A percentile compares a stretch with the other conserved stretches of the same genome.
These are phyloP conservation scores for Plagiodera versicolora DNA, from an alignment of 2,888 invertebrate species.

Conservation along the genomic window DNA sequence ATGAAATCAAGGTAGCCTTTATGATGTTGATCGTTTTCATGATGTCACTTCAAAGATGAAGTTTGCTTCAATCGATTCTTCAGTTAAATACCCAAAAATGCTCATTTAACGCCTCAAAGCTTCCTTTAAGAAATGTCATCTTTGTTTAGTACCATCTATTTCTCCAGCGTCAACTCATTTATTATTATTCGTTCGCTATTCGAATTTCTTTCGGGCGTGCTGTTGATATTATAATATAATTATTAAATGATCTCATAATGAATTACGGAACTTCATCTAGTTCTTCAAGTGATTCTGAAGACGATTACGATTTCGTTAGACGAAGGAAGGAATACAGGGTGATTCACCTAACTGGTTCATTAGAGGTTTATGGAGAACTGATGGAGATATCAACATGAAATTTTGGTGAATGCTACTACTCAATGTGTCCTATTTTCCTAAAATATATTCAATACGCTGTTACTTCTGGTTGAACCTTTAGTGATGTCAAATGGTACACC, in stretches of 20 bases:
- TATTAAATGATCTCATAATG: not conserved
- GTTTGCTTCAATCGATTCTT: not conserved
- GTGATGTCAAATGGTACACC: too few relatives aligned
- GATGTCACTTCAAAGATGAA: not conserved
- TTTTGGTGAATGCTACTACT: too few relatives aligned
- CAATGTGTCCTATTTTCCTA: too few relatives aligned
- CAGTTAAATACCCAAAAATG: not conserved
- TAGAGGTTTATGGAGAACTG: constrained; percentile 30
- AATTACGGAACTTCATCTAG: not conserved
- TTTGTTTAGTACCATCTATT: too few relatives aligned
- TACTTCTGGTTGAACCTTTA: too few relatives aligned
- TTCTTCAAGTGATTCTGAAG: not conserved
- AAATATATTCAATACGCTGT: too few relatives aligned
- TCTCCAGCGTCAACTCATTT: too few relatives aligned
- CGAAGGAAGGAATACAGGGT: not conserved
- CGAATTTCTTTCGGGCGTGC: too few relatives aligned
- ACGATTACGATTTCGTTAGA: not conserved
- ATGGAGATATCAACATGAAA: too few relatives aligned
- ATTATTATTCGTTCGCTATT: too few relatives aligned
- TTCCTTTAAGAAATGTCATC: too few relatives aligned
- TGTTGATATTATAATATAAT: too few relatives aligned
- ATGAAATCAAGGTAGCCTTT: not conserved
- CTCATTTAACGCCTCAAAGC: not conserved
- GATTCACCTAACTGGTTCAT: not conserved
- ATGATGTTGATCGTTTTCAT: not conserved